Evolutionary conservation across 2,888 invertebrate genomes (phyloP).

Genomic region (Horisme vitalbata): DNA sequence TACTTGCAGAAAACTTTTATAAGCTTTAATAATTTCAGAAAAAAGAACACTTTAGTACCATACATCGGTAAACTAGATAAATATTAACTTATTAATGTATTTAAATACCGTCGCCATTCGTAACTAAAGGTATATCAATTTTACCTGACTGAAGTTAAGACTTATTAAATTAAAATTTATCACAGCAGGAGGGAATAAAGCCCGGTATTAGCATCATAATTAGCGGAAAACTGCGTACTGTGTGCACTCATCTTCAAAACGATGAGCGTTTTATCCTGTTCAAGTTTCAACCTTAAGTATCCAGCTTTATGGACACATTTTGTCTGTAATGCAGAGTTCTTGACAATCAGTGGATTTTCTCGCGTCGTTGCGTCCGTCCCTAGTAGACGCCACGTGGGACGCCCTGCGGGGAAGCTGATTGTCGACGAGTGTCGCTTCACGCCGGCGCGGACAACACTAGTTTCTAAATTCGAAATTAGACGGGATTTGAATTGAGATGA

Average conservation of each 20-base stretch:
- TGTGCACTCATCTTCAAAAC: conserved; percentile 50
- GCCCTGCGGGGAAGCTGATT: conserved; percentile 71
- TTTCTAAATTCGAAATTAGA: conserved; percentile 49
- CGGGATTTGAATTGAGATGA: conserved; percentile 21
- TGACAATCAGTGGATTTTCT: conserved; percentile 56
- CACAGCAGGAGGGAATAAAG: conserved; percentile 49
- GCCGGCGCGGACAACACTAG: conserved; percentile 64
- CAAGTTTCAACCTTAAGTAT: conserved; percentile 19
- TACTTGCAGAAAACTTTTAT: conserved; percentile 64
- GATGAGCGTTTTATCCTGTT: conserved; percentile 23
- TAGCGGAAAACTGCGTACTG: conserved; percentile 64
- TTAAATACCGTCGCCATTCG: background rate
- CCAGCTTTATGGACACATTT: conserved; percentile 30
- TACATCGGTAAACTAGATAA: too few species aligned
- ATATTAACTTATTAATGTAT: background rate
- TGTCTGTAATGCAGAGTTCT: conserved; percentile 25
- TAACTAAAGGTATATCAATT: conserved; percentile 17
- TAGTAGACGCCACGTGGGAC: conserved; percentile 68
- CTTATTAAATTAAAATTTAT: conserved; percentile 55
- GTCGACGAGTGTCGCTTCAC: conserved; percentile 73
- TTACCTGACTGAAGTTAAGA: conserved; percentile 36
- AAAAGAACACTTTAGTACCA: conserved; percentile 14
- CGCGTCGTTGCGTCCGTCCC: conserved; percentile 60
- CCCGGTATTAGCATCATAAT: conserved; percentile 65
- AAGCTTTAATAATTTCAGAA: conserved; percentile 23